Evolutionary conservation across 1,140 invertebrate genomes (phyloP).

Genomic region (Drosophila ogumai): DNA sequence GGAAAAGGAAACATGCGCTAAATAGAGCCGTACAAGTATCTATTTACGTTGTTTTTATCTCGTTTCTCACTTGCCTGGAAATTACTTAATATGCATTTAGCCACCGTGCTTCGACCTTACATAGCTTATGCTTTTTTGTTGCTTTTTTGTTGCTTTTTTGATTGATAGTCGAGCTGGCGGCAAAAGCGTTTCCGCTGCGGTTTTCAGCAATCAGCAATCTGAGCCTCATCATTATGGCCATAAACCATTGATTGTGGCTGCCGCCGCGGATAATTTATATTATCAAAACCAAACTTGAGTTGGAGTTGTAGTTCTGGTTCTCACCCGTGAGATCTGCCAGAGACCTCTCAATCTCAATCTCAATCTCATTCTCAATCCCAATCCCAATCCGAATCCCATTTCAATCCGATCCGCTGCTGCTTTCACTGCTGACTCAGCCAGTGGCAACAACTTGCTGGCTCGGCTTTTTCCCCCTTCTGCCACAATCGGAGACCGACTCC

Average conservation of each 20-base stretch:
- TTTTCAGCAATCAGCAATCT: slow-evolving; percentile 33
- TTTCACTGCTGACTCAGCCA: slow-evolving; percentile 53
- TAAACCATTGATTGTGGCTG: slow-evolving; percentile 36
- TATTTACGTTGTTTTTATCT: slow-evolving; percentile 47
- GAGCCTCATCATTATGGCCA: slow-evolving; percentile 37
- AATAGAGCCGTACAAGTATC: slow-evolving; percentile 37
- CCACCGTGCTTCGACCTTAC: slow-evolving; percentile 71
- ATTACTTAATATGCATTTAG: slow-evolving; percentile 79
- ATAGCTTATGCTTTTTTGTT: slow-evolving; percentile 25
- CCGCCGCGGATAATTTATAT: slow-evolving; percentile 41
- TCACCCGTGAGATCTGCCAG: slow-evolving; percentile 8
- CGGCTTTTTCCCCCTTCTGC: slow-evolving; percentile 41
- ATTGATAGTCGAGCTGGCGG: slow-evolving; percentile 41
- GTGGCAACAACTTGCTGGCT: slow-evolving; percentile 11
- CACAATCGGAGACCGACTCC: slow-evolving; percentile 28
- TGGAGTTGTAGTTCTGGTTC: slow-evolving; percentile 2
- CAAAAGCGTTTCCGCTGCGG: slow-evolving; percentile 54
- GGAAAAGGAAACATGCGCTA: slow-evolving; percentile 47
- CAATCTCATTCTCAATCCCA: neutral
- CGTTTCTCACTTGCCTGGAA: slow-evolving; percentile 54
- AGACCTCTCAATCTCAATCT: neutral
- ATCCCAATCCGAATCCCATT: slow-evolving; percentile 14
- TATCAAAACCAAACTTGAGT: slow-evolving; percentile 11
- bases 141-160: slow-evolving; percentile 8
- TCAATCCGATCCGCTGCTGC: slow-evolving; percentile 38